A percentile compares a stretch with the other conserved stretches of the same genome.
These are phyloP conservation scores for Eumaeus atala DNA, from an alignment of 1,140 invertebrate genomes.

Conservation along the genomic window DNA sequence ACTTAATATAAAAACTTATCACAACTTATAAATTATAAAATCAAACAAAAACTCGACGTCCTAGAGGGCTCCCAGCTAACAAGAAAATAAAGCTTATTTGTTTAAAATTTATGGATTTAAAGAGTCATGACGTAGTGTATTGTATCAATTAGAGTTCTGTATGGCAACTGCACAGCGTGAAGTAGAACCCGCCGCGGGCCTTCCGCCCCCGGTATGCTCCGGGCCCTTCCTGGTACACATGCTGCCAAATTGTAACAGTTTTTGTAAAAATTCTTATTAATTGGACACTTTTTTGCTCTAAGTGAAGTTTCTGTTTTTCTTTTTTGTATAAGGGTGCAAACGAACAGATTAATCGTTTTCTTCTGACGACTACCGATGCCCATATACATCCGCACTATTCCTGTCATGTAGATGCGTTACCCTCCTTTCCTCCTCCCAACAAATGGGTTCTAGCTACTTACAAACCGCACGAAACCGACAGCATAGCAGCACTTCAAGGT, in stretches of 20 bases:
- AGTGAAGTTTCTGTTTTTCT: not conserved
- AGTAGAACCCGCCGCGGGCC: constrained; percentile 37
- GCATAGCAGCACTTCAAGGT: no score
- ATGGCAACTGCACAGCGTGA: constrained; percentile 57
- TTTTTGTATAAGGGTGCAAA: not conserved
- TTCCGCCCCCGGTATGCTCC: constrained; percentile 23
- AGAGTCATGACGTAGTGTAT: constrained; percentile 42
- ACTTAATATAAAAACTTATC: no score
- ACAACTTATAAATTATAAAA: no score
- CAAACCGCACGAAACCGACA: no score
- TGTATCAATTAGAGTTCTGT: constrained; percentile 71
- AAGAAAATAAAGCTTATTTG: not conserved
- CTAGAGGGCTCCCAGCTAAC: no score
- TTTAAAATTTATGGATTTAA: not conserved
- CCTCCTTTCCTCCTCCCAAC: no score
- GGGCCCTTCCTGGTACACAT: constrained; percentile 32
- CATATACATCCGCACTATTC: no score
- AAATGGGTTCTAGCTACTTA: no score
- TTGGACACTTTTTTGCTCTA: not conserved
- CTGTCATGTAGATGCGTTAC: no score
- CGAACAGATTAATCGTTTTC: no score
- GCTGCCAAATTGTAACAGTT: constrained; percentile 44
- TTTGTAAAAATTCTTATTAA: not conserved
- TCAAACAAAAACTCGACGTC: no score
- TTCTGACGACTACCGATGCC: no score